Conservation (phyloP, 2,797 vertebrate species). For the Potorous gilbertii region DNA sequence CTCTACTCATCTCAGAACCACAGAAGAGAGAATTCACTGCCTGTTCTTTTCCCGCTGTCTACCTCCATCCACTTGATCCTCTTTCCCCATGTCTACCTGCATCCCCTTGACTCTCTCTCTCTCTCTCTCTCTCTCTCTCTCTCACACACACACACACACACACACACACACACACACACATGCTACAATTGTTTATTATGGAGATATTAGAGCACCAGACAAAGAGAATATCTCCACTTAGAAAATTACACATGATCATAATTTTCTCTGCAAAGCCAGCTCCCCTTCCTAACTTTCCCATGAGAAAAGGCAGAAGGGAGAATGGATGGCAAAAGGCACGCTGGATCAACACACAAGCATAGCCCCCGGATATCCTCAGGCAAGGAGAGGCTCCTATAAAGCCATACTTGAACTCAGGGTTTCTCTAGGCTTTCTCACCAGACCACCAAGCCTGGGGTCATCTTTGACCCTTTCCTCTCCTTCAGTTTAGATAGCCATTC, state of each 20-base stretch:
- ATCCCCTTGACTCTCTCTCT: neutral
- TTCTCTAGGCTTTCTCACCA: neutral
- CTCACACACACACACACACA: too few relatives aligned
- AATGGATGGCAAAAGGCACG: neutral
- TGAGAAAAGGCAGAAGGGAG: neutral
- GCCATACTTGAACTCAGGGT: neutral
- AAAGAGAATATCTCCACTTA: neutral
- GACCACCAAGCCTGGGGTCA: neutral
- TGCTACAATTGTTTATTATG: neutral
- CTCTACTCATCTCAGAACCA: slow-evolving; percentile 15
- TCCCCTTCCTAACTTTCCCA: neutral
- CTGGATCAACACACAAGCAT: neutral
- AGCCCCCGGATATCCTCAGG: neutral
- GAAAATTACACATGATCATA: neutral
- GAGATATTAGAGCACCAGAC: neutral
- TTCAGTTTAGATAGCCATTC: neutral
- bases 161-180: neutral
- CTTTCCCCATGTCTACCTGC: neutral
- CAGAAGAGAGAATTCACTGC: neutral
- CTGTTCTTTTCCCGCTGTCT: neutral
- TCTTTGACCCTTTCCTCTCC: neutral
- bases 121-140: too few relatives aligned
- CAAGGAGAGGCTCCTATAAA: neutral
- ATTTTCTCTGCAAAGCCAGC: neutral
- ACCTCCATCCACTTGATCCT: neutral